Base-by-base conservation (phyloP, 2,113 vertebrate genomes). In the Eleginops maclovinus region DNA sequence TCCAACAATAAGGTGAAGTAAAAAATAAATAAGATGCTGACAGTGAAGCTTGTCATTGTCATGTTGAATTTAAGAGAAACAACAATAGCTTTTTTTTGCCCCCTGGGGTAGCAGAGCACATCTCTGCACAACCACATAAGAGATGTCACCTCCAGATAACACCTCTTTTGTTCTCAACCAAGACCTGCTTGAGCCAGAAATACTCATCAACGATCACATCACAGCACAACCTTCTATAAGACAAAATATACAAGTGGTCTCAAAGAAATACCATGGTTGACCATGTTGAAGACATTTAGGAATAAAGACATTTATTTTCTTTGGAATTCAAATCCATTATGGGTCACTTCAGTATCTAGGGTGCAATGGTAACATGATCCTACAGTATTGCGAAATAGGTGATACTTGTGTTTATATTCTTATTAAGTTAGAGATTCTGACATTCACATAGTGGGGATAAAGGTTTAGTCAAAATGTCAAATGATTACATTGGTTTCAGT, bases 1-100 rank as follows among this genome's bases (percentile, higher is more conserved):
- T 90, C 69, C 64, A 78, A 83, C 64, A 85, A 87, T 79, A 88
- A 75, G 82, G 82, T n/a, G 59, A 69, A 75, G 53, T 79, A 53
- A 72, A 86, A 86, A 86, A 53, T 68, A 86, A 85, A 85, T 72
- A 61, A 61, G 82, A 53, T 74, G 68, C 47, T 72, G 84, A 81
- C 79, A 69, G 49, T 66, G 77, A 77, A 54, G 26, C 64, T 50
- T 62, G 40, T 46, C 41, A 15, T 26, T 74, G 55, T 22, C 51
- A 8, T 3, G 50, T 8, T 59, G 67, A 72, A 59, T 64, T 72
- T 22, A 49, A 74, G 51, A 44, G n/a, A 28, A 12, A 22, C 19
- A 64, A 10, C 17, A 21, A 44, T 6, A n/a, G 60, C 65, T 62
- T 13, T n/a, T 55, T n/a, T 36, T 8, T 68, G 40, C 50, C 56